Percentiles rank a stretch among this genome's conserved stretches.
phyloP scores from a whole-genome alignment of 2,888 invertebrate genomes.

The Pristionchus maxplancki region DNA sequence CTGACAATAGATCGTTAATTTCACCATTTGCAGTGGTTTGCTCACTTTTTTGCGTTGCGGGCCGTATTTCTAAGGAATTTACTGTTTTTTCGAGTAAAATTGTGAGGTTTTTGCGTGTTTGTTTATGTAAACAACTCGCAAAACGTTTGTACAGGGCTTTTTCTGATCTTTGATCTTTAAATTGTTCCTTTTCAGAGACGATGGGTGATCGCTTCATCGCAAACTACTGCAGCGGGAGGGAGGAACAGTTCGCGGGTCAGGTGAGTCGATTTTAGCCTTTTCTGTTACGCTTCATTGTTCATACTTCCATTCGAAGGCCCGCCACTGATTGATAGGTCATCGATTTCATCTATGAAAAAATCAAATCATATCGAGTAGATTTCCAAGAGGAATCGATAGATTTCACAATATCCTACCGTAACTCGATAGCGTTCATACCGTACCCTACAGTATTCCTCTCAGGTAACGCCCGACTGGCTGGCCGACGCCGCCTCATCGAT shows the following conservation, averaged over 20 bases:
- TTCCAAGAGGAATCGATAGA: too few species aligned
- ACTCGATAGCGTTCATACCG: neutral
- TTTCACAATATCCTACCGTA: neutral
- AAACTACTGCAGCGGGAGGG: constrained; percentile 19
- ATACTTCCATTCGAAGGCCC: neutral
- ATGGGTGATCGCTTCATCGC: constrained; percentile 30
- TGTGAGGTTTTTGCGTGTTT: neutral
- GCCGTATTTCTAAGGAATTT: neutral
- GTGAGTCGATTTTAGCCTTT: neutral
- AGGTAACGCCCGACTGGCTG: constrained; percentile 25
- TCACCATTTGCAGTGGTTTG: neutral
- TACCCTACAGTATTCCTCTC: neutral
- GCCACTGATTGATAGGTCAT: neutral
- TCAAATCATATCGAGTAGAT: too few species aligned
- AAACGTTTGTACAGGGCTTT: neutral
- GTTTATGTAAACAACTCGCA: neutral
- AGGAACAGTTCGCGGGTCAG: neutral
- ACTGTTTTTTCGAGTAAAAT: too few species aligned
- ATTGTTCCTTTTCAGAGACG: neutral
- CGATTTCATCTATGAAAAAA: neutral
- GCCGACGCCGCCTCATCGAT: neutral
- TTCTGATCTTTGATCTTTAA: neutral
- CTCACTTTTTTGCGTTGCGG: neutral
- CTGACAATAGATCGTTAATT: neutral
- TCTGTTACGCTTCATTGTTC: neutral